Conservation (phyloP, 2,888 invertebrate genomes). For the Callyntrura sp. region DNA sequence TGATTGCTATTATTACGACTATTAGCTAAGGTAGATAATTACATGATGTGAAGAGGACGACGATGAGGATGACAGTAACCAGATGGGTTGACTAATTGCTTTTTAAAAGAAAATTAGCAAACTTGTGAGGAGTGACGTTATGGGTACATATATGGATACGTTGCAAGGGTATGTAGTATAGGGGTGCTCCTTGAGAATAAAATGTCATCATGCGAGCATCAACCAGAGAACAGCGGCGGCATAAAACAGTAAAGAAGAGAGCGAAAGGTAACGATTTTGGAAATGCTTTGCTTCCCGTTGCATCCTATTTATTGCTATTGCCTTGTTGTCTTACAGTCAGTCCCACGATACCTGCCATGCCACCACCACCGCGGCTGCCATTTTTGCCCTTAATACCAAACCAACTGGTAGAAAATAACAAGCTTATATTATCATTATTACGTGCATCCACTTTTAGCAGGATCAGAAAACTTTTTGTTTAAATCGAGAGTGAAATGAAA, state of each 20-base stretch:
- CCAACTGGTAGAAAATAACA: slow-evolving; percentile 12
- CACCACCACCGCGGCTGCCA: neutral
- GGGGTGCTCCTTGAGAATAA: slow-evolving; percentile 50
- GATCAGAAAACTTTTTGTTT: neutral
- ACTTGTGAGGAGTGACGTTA: too few species aligned
- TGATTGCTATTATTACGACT: slow-evolving; percentile 52
- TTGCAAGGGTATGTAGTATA: neutral
- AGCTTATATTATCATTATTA: neutral
- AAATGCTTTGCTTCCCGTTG: slow-evolving; percentile 72
- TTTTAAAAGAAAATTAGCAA: slow-evolving; percentile 72
- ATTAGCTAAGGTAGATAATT: slow-evolving; percentile 63
- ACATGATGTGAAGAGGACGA: slow-evolving; percentile 46
- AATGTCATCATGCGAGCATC: slow-evolving; percentile 60
- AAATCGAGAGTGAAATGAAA: slow-evolving; percentile 73
- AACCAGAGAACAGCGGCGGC: neutral
- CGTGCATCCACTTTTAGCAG: neutral
- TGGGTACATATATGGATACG: neutral
- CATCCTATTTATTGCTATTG: slow-evolving; percentile 64
- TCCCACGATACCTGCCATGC: too few species aligned
- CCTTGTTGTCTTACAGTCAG: neutral
- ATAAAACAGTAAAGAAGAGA: neutral
- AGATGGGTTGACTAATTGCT: slow-evolving; percentile 76
- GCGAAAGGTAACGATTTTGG: slow-evolving; percentile 41
- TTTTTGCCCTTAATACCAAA: slow-evolving; percentile 42
- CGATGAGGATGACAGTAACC: slow-evolving; percentile 72